phyloP scores from a whole-genome alignment of 2,888 invertebrate genomes.

The Coenonympha arcania region DNA sequence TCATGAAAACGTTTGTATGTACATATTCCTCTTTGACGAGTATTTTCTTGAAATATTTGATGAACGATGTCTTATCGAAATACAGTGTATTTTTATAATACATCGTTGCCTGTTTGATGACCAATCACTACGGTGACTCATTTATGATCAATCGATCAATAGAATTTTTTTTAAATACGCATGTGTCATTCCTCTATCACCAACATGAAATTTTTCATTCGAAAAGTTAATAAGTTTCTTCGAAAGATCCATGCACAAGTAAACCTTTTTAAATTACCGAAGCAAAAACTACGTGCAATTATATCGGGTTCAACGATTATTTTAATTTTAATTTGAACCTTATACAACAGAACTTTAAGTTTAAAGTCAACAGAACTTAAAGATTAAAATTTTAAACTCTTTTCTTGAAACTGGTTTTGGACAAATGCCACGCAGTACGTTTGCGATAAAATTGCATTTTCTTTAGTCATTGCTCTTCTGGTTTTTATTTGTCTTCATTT shows the following conservation, averaged over 20 bases:
- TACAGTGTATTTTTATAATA: too few species aligned
- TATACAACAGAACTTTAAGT: not conserved
- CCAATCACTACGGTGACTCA: too few species aligned
- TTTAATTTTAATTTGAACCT: not conserved
- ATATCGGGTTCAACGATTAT: not conserved
- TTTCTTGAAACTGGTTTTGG: not conserved
- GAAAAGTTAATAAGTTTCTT: not conserved
- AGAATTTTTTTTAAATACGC: too few species aligned
- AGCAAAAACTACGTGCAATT: not conserved
- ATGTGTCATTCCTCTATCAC: too few species aligned
- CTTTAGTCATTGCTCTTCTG: not conserved
- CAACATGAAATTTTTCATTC: not conserved
- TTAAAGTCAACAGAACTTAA: not conserved
- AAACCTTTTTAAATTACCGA: not conserved
- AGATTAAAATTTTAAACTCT: not conserved
- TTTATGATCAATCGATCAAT: too few species aligned
- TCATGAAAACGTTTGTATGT: too few species aligned
- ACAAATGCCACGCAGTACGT: slow-evolving; percentile 1
- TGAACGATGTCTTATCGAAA: too few species aligned
- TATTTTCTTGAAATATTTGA: too few species aligned
- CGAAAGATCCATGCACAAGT: not conserved
- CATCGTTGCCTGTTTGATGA: too few species aligned
- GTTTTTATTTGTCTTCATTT: not conserved
- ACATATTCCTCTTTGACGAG: too few species aligned
- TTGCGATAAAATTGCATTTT: slow-evolving; percentile 3